Base-by-base conservation (phyloP, 2,113 vertebrate genomes). In the Ia io region DNA sequence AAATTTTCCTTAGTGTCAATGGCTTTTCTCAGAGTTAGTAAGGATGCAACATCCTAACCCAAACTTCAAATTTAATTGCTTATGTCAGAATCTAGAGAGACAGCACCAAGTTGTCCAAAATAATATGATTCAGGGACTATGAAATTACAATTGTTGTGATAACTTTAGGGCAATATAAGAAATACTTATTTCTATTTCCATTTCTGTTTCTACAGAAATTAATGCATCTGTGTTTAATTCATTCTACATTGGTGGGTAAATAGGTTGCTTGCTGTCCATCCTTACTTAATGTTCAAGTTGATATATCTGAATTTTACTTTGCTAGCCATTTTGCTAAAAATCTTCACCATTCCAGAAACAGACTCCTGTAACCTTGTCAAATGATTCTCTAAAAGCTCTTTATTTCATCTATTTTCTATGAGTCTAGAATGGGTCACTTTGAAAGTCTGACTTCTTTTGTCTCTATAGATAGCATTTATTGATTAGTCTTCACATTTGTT, bases 231-330 rank as follows among this genome's bases (percentile, higher is more conserved):
- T 49, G 4, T 42, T 73, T 73, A 61, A 59, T 88, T 82, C 94
- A 82, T 80, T 92, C 78, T 74, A 89, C 0, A 0, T 37, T 35
- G 1, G 89, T 42, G 20, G n/a, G 16, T 35, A 69, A 37, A 37
- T 42, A 74, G 18, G 16, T 69, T 49, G n/a, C 44, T 56, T 77
- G 53, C n/a, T 63, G 47, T 76, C 13, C 12, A 5, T 70, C 44
- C 70, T 90, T 13, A 86, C 80, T 95, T 96, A 40, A 67, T 76
- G 28, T 59, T 70, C 95, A 90, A 91, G 40, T 77, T 0, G 42
- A 13, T 2, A 40, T 14, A 94, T 80, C 7, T 44, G 70, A 97
- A 90, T 37, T 89, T 78, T 25, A 25, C 30, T 32, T 77, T 76
- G 88, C 2, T 63, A 78, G 42, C n/a, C 16, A 23, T 59, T 51